Evolutionary conservation across 2,113 vertebrate species (phyloP).

Genomic region (Capreolus pygargus): DNA sequence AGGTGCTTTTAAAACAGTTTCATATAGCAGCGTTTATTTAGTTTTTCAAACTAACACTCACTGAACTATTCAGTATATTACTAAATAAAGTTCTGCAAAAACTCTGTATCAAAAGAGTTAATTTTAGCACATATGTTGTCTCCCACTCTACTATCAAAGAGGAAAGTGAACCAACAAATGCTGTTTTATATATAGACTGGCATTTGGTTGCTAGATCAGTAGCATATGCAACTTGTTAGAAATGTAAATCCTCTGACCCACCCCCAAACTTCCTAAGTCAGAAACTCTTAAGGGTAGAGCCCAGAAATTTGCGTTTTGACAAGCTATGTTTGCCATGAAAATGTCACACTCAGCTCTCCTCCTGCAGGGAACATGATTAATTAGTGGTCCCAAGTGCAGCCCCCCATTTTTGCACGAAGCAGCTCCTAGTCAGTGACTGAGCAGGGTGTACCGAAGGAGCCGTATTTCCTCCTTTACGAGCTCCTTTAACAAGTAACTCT

Average conservation of each 20-base stretch:
- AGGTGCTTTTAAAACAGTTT: conserved; percentile 18
- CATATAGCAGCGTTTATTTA: background rate
- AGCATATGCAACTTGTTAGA: background rate
- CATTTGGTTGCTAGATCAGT: background rate
- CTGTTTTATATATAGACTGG: background rate
- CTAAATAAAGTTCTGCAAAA: background rate
- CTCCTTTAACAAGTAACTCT: background rate
- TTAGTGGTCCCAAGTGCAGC: background rate
- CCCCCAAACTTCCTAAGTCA: background rate
- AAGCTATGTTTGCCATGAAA: background rate
- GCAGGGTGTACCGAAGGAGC: background rate
- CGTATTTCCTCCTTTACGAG: background rate
- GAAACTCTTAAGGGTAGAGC: background rate
- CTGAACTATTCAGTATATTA: background rate
- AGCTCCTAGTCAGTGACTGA: background rate
- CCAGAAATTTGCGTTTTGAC: background rate
- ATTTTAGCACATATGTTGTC: background rate
- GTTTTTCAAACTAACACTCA: background rate
- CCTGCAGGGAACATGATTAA: background rate
- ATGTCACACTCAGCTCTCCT: background rate
- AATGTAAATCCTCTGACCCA: background rate
- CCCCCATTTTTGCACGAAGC: background rate
- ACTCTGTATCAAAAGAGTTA: conserved; percentile 4
- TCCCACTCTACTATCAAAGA: background rate
- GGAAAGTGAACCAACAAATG: background rate